Evolutionary conservation across 2,888 invertebrate species (phyloP).

Genomic region (Tiphia femorata): DNA sequence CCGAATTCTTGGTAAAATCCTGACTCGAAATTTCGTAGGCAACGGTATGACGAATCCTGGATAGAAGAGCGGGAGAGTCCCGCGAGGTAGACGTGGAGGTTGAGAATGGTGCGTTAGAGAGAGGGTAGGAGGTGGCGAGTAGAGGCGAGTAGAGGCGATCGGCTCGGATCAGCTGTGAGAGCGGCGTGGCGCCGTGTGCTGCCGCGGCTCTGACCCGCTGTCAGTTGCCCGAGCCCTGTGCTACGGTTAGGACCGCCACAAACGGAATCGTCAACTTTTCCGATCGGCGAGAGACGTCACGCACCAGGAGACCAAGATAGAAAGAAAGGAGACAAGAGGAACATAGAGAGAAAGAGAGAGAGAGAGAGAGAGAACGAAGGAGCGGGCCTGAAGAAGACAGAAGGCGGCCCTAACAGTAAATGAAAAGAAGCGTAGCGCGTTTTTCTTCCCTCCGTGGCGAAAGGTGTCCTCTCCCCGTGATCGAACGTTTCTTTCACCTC

Average conservation of each 20-base stretch:
- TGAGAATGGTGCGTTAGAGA: constrained; percentile 45
- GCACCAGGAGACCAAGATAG: background rate
- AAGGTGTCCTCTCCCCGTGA: too few species aligned
- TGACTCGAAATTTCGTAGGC: too few species aligned
- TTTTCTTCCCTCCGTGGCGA: too few species aligned
- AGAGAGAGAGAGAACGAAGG: background rate
- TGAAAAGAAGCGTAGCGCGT: too few species aligned
- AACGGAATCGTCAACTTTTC: constrained; percentile 45
- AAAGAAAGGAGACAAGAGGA: background rate
- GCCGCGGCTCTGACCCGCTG: constrained; percentile 64
- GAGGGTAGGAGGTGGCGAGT: constrained; percentile 40
- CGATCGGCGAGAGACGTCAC: constrained; percentile 10
- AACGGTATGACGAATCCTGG: too few species aligned
- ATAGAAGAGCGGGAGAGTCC: too few species aligned
- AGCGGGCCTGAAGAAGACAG: too few species aligned
- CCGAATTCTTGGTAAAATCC: too few species aligned
- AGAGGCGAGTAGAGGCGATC: constrained; percentile 48
- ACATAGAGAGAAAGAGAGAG: background rate
- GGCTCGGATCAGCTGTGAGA: constrained; percentile 61
- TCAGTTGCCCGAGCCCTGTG: constrained; percentile 69
- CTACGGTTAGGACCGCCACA: constrained; percentile 66
- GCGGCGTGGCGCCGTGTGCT: constrained; percentile 59
- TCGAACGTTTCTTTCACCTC: too few species aligned
- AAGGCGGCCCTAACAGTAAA: too few species aligned
- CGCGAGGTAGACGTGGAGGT: constrained; percentile 21